Evolutionary conservation across 2,888 invertebrate species (phyloP).

Genomic region (Cataglyphis rosenhaueri): DNA sequence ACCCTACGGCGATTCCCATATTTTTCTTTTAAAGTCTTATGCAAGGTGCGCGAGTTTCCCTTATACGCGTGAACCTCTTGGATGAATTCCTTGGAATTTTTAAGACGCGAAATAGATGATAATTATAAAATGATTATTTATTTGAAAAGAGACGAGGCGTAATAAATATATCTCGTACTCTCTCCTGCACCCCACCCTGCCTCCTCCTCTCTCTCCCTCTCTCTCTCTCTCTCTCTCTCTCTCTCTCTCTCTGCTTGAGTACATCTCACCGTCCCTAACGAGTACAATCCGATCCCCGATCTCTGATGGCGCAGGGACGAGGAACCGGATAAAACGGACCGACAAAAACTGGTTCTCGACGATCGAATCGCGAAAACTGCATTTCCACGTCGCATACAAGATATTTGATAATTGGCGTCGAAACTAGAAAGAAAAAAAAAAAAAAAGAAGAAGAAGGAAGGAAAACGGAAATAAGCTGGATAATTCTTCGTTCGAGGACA

Average conservation of each 20-base stretch:
- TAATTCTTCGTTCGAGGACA: neutral
- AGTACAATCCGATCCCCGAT: slow-evolving; percentile 12
- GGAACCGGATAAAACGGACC: slow-evolving; percentile 30
- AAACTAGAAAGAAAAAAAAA: neutral
- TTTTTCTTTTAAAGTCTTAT: slow-evolving; percentile 26
- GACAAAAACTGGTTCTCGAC: slow-evolving; percentile 60
- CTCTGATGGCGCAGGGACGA: slow-evolving; percentile 29
- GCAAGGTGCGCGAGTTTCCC: slow-evolving; percentile 17
- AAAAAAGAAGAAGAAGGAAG: too few relatives aligned
- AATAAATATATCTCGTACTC: neutral
- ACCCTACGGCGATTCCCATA: slow-evolving; percentile 33
- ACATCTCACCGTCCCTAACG: slow-evolving; percentile 30
- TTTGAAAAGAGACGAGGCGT: neutral
- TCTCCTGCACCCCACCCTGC: slow-evolving; percentile 19
- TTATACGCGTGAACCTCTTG: slow-evolving; percentile 36
- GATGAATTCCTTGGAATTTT: slow-evolving; percentile 2
- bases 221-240: too few relatives aligned
- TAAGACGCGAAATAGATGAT: neutral
- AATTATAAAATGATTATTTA: neutral
- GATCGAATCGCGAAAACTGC: slow-evolving; percentile 53
- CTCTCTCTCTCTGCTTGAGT: slow-evolving; percentile 8
- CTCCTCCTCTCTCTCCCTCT: neutral
- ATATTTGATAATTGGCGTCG: slow-evolving; percentile 12
- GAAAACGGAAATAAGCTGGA: neutral
- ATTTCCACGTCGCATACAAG: slow-evolving; percentile 24